Conservation (phyloP, 2,888 invertebrate species). For the Leptinotarsa tumamoca region DNA sequence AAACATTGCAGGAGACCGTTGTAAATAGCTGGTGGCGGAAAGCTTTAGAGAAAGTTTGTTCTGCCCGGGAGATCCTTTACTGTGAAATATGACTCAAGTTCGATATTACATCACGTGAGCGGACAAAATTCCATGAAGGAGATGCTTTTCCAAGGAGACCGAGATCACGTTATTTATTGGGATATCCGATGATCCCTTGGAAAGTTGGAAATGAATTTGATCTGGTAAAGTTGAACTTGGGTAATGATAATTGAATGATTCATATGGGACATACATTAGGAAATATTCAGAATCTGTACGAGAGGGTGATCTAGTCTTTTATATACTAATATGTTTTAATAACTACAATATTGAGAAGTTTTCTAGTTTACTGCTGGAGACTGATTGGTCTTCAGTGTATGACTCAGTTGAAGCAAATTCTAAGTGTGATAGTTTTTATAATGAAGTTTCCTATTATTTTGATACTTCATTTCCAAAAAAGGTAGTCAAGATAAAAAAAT, state of each 20-base stretch:
- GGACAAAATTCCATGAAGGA: not conserved
- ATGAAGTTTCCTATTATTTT: too few relatives aligned
- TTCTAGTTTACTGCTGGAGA: too few relatives aligned
- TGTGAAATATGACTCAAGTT: slow-evolving; percentile 23
- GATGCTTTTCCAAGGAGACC: slow-evolving; percentile 2
- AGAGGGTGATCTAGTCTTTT: too few relatives aligned
- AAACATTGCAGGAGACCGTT: slow-evolving; percentile 20
- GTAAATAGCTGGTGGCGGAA: slow-evolving; percentile 24
- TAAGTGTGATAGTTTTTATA: too few relatives aligned
- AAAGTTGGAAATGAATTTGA: not conserved
- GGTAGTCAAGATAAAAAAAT: too few relatives aligned
- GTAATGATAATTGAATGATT: too few relatives aligned
- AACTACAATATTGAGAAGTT: too few relatives aligned
- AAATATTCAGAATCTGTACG: not conserved
- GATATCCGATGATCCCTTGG: not conserved
- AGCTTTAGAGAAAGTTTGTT: slow-evolving; percentile 23
- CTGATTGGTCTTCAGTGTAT: too few relatives aligned
- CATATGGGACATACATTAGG: not conserved
- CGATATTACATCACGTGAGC: slow-evolving; percentile 16
- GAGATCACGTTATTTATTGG: slow-evolving; percentile 1
- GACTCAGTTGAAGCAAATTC: too few relatives aligned
- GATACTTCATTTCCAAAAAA: too few relatives aligned
- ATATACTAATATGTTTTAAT: too few relatives aligned
- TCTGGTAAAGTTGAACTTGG: not conserved
- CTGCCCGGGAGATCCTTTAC: not conserved